Evolutionary conservation across 2,888 invertebrate genomes (phyloP), one percentile per base, ranked within the genome.

Genomic region (Campoplex nolae): DNA sequence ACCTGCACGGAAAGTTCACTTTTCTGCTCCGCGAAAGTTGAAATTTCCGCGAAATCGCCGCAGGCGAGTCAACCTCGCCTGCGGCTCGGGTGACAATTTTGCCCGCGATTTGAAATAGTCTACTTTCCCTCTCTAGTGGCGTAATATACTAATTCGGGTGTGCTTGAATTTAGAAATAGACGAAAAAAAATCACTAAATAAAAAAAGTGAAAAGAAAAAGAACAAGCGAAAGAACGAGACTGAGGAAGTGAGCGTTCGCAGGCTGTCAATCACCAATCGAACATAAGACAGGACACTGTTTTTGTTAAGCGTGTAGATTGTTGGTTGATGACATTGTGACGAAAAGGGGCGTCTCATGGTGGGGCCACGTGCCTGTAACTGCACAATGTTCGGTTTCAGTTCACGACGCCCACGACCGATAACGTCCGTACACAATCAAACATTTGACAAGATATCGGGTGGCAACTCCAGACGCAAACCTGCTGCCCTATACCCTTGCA

Each of bases 311-410:
- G 48, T 38, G 35, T 48, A 71, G 80, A 71, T 58, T 79, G 58
- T 32, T 48, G 71, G 73, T 68, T 76, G 85, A 74, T 74, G 83
- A 88, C 83, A 85, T 77, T 56, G n/a, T 48, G 70, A 58, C 76
- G 65, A 48, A 86, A 86, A 81, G 88, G 94, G 94, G 94, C 94
- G 94, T 93, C 92, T 93, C 92, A 88, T 83, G 84, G 78, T 88
- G 89, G 89, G 92, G 93, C 93, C 94, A 94, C 93, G 93, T 93
- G 93, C 91, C 91, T 87, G 83, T 77, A 88, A 88, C 38, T 79
- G 84, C 65, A 42, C 62, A 77, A 77, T 86, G 79, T 90, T 90
- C 88, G 89, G 88, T 91, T 92, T 90, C 89, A 89, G 88, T 90
- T 71, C 86, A 89, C 90, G 89, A 92, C 92, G 92, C 92, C 92